These are phyloP conservation scores for Melanerpes aurifrons DNA, from an alignment of 2,113 vertebrate genomes.

Conservation along the genomic window DNA sequence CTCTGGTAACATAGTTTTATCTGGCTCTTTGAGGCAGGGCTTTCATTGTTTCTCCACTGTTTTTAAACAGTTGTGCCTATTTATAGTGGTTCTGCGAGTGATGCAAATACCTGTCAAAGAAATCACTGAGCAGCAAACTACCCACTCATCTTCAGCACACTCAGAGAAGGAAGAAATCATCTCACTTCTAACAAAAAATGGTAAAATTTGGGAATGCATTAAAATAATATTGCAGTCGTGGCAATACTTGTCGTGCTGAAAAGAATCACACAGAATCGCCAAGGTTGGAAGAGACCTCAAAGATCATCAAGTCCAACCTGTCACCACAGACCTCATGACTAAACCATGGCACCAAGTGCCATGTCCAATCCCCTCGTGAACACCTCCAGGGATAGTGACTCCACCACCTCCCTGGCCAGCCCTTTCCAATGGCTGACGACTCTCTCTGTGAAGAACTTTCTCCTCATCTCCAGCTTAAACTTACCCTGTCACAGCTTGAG, in stretches of 20 bases:
- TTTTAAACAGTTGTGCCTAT: neutral
- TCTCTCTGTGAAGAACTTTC: no score
- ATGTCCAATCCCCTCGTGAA: no score
- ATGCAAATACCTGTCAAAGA: neutral
- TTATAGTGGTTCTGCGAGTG: neutral
- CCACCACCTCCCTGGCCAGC: no score
- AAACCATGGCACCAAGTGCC: no score
- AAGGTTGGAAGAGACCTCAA: no score
- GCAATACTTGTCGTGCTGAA: neutral
- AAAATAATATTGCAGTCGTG: neutral
- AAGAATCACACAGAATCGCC: neutral
- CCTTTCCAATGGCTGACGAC: no score
- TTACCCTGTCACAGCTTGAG: no score
- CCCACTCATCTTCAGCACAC: neutral
- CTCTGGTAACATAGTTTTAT: neutral
- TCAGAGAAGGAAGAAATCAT: neutral
- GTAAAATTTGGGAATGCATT: rapidly evolving
- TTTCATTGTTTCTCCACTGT: neutral
- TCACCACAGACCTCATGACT: no score
- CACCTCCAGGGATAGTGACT: no score
- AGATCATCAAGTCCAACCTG: no score
- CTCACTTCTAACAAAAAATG: neutral
- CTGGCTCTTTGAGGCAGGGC: neutral
- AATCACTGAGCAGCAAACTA: neutral
- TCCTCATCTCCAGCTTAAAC: no score